phyloP scores from a whole-genome alignment of 2,888 invertebrate genomes.

The Folsomia candida region DNA sequence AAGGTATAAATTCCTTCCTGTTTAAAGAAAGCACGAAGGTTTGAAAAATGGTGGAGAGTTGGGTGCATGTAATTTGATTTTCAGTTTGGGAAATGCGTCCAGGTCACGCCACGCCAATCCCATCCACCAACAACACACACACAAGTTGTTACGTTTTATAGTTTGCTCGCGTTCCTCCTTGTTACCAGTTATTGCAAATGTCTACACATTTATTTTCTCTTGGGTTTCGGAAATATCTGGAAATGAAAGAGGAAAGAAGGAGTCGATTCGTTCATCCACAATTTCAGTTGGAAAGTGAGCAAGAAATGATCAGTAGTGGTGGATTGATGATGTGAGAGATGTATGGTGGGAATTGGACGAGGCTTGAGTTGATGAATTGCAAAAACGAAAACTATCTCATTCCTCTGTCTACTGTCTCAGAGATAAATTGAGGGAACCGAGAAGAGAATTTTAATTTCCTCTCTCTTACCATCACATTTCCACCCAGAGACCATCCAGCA shows the following conservation, averaged over 20 bases:
- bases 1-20: constrained; percentile 2
- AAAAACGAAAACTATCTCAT: constrained; percentile 50
- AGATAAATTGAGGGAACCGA: constrained; percentile 50
- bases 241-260: neutral
- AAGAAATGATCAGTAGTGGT: constrained; percentile 39
- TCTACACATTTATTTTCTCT: constrained; percentile 4
- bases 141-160: constrained; percentile 5
- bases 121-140: no score
- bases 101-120: constrained; percentile 50
- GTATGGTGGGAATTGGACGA: constrained; percentile 51
- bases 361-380: constrained; percentile 51
- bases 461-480: constrained; percentile 14
- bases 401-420: constrained; percentile 46
- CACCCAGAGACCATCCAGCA: neutral
- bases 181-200: constrained; percentile 3
- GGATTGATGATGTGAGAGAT: constrained; percentile 51
- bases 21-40: constrained; percentile 11
- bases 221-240: neutral
- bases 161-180: neutral
- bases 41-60: constrained; percentile 39
- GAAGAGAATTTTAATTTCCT: constrained; percentile 52
- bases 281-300: neutral
- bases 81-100: constrained; percentile 48
- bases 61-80: constrained; percentile 51
- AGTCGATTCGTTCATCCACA: neutral